Evolutionary conservation across 2,113 vertebrate genomes (phyloP).

Genomic region (Cervus canadensis): DNA sequence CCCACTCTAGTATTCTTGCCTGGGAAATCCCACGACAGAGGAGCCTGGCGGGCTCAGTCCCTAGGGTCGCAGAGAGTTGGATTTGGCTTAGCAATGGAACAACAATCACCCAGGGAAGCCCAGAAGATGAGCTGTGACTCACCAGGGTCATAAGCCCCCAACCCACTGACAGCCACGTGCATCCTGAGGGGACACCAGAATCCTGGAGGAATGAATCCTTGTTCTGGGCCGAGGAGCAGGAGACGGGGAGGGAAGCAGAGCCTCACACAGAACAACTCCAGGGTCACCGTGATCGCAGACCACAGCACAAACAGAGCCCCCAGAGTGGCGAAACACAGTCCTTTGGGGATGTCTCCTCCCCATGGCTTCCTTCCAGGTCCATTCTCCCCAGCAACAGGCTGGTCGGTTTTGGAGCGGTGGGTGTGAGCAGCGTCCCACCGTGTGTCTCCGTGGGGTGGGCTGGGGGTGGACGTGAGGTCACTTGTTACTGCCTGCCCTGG

Average conservation of each 20-base stretch:
- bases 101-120: background rate
- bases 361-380: background rate
- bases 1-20: background rate
- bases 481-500: background rate
- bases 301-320: background rate
- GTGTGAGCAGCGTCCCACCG: background rate
- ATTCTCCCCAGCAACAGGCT: background rate
- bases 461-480: background rate
- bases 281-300: background rate
- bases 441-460: background rate
- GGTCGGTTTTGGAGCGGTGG: background rate
- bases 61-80: background rate
- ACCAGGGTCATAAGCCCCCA: background rate
- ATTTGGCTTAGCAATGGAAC: background rate
- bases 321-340: fast-evolving
- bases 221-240: background rate
- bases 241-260: background rate
- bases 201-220: background rate
- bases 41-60: background rate
- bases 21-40: background rate
- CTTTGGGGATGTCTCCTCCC: background rate
- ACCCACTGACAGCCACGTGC: background rate
- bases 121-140: background rate
- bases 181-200: background rate
- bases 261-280: background rate